These are phyloP conservation scores for Leptoclinus maculatus DNA, from an alignment of 2,797 vertebrate species.

Conservation along the genomic window DNA sequence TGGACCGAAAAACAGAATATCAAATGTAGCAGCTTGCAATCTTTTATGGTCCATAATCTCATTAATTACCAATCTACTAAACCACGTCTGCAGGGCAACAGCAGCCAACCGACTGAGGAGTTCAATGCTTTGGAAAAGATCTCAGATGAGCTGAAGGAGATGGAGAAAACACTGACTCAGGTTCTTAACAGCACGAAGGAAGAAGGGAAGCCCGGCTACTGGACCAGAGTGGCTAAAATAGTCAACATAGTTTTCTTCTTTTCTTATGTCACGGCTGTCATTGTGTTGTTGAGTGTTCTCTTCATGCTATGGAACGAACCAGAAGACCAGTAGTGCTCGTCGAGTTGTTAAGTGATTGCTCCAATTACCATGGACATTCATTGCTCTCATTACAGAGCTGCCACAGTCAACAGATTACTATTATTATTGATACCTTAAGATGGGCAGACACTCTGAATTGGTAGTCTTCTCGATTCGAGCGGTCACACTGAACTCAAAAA, in stretches of 20 bases:
- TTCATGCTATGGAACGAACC: not conserved
- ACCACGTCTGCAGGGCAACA: slow-evolving; percentile 11
- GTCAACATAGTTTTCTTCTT: too few relatives aligned
- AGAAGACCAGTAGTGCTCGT: not conserved
- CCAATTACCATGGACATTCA: not conserved
- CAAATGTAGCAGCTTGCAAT: not conserved
- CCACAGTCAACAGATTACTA: not conserved
- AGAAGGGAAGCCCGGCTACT: too few relatives aligned
- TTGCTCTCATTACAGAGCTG: too few relatives aligned
- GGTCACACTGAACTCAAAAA: too few relatives aligned
- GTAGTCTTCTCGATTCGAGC: too few relatives aligned
- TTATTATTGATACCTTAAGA: not conserved
- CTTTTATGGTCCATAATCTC: not conserved
- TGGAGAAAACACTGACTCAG: slow-evolving; percentile 20
- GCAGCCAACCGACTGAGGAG: slow-evolving; percentile 8
- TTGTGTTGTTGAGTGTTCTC: slow-evolving; percentile 51
- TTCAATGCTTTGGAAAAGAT: not conserved
- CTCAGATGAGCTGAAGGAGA: slow-evolving; percentile 36
- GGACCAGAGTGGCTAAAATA: too few relatives aligned
- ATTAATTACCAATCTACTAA: not conserved
- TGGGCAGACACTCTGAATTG: not conserved
- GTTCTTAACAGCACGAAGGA: too few relatives aligned
- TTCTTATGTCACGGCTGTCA: slow-evolving; percentile 33
- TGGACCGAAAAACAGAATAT: not conserved
- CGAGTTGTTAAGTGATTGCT: not conserved